phyloP scores from a whole-genome alignment of 2,888 invertebrate species.

The Drosophila kambysellisi region DNA sequence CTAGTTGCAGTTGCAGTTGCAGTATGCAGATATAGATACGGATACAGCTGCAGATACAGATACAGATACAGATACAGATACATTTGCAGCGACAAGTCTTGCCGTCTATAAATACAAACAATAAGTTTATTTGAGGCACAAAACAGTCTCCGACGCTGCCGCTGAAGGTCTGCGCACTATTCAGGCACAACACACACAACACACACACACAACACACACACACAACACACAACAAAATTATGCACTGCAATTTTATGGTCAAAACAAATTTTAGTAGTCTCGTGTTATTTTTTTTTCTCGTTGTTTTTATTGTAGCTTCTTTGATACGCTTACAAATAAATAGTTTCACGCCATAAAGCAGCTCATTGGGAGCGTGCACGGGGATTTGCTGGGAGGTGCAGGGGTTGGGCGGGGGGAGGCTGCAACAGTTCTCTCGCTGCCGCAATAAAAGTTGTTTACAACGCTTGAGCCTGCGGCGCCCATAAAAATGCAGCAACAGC shows the following conservation, averaged over 20 bases:
- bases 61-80: neutral
- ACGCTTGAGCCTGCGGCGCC: slow-evolving; percentile 70
- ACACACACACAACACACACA: neutral
- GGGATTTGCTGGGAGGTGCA: neutral
- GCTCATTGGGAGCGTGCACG: slow-evolving; percentile 4
- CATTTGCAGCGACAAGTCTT: slow-evolving; percentile 35
- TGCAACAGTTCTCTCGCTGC: slow-evolving; percentile 11
- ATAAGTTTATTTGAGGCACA: slow-evolving; percentile 68
- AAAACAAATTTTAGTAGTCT: slow-evolving; percentile 43
- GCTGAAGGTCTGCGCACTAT: slow-evolving; percentile 68
- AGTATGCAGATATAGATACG: slow-evolving; percentile 11
- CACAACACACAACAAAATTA: slow-evolving; percentile 42
- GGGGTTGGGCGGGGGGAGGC: neutral
- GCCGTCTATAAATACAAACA: slow-evolving; percentile 65
- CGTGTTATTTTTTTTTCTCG: slow-evolving; percentile 18
- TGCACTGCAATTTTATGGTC: slow-evolving; percentile 69
- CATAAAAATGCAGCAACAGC: slow-evolving; percentile 67
- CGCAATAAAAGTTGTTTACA: slow-evolving; percentile 78
- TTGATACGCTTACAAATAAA: slow-evolving; percentile 79
- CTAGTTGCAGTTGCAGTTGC: slow-evolving; percentile 15
- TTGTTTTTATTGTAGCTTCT: slow-evolving; percentile 61
- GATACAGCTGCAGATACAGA: slow-evolving; percentile 2
- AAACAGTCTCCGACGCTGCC: slow-evolving; percentile 51
- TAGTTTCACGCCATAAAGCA: slow-evolving; percentile 76
- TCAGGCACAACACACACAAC: slow-evolving; percentile 13